Percentiles rank a stretch among this genome's conserved stretches.
Conservation (phyloP, 2,113 vertebrate species). For the Porphyrio hochstetteri region DNA sequence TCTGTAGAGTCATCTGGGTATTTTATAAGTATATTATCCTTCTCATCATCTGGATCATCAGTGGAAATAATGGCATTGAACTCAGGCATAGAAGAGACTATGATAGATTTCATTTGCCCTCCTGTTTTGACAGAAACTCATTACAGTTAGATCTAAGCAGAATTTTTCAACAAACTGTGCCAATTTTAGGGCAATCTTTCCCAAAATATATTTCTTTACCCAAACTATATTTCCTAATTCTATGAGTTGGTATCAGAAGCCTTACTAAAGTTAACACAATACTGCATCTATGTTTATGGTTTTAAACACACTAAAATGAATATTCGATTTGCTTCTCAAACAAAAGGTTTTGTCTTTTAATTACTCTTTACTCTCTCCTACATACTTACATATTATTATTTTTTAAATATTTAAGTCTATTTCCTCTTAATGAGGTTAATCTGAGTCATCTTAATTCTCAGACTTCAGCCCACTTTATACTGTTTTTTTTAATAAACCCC, state of each 20-base stretch:
- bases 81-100: neutral
- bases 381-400: neutral
- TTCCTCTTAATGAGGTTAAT: neutral
- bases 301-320: neutral
- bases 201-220: neutral
- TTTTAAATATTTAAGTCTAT: neutral
- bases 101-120: neutral
- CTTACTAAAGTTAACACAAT: neutral
- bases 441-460: neutral
- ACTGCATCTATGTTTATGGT: neutral
- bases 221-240: neutral
- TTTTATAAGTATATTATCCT: neutral
- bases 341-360: neutral
- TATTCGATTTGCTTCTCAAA: neutral
- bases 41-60: neutral
- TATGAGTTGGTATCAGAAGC: neutral
- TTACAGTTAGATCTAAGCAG: neutral
- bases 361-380: neutral
- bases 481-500: neutral
- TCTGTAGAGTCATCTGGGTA: neutral
- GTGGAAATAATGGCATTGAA: neutral
- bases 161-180: neutral
- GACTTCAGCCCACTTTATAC: neutral
- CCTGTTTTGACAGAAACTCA: neutral
- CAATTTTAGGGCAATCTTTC: neutral